phyloP scores from a whole-genome alignment of 2,888 invertebrate species.

The Macrophya alboannulata region DNA sequence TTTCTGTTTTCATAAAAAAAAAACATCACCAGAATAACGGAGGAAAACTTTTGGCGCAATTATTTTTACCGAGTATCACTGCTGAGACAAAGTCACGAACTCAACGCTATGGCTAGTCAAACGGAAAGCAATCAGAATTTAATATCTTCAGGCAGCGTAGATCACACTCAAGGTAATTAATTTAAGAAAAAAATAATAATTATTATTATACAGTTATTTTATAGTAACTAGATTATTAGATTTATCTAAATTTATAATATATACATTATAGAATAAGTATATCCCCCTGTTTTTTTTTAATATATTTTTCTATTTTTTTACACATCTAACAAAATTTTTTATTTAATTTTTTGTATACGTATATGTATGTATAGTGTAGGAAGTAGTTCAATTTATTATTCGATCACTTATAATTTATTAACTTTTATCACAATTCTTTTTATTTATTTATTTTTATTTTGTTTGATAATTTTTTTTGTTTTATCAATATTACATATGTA shows the following conservation, averaged over 20 bases:
- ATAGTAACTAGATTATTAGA: background rate
- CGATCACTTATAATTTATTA: background rate
- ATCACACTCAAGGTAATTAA: slow-evolving; percentile 83
- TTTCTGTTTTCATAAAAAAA: slow-evolving; percentile 24
- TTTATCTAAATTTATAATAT: background rate
- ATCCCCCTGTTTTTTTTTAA: too few relatives aligned
- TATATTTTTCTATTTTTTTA: background rate
- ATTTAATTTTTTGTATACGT: background rate
- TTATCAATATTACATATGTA: background rate
- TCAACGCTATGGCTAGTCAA: slow-evolving; percentile 84
- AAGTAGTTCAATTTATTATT: background rate
- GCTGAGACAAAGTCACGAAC: slow-evolving; percentile 97
- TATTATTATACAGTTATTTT: background rate
- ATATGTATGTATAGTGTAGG: too few relatives aligned
- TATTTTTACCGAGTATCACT: slow-evolving; percentile 99
- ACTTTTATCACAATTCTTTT: background rate
- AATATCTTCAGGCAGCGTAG: slow-evolving; percentile 80
- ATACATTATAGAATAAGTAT: too few relatives aligned
- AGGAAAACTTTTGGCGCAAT: slow-evolving; percentile 99
- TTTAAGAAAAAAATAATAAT: background rate
- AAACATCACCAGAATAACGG: slow-evolving; percentile 88
- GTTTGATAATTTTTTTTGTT: too few relatives aligned
- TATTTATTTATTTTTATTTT: too few relatives aligned
- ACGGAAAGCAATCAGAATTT: slow-evolving; percentile 75
- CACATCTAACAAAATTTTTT: background rate